These are phyloP conservation scores for Heliconius erato DNA, from an alignment of 2,888 invertebrate genomes.

Conservation along the genomic window DNA sequence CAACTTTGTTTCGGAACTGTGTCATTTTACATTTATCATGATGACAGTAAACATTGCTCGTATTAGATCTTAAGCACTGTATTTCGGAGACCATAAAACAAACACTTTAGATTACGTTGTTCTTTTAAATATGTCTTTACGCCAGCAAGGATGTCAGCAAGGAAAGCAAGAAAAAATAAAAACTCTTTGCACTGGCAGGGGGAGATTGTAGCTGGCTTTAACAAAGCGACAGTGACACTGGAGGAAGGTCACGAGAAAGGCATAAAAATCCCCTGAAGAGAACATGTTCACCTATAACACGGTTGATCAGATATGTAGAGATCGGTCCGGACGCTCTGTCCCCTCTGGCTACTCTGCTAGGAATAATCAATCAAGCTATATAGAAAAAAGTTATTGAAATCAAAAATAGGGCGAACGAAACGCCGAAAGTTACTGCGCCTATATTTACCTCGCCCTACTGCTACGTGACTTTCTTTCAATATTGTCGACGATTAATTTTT, in stretches of 20 bases:
- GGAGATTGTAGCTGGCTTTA: no score
- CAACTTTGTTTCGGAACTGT: no score
- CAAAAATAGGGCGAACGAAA: background rate
- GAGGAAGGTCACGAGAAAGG: background rate
- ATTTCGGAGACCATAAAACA: background rate
- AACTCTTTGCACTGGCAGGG: no score
- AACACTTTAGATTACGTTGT: background rate
- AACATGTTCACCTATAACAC: background rate
- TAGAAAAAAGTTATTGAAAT: background rate
- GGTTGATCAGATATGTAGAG: no score
- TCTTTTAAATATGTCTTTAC: background rate
- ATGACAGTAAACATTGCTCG: no score
- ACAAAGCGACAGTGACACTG: background rate
- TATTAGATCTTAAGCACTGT: no score
- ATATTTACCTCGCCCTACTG: background rate
- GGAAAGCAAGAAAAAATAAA: no score
- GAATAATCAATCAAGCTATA: no score
- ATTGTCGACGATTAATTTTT: background rate
- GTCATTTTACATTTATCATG: no score
- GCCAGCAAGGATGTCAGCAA: background rate
- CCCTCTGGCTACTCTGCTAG: no score
- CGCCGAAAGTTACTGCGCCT: background rate
- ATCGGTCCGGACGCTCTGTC: no score
- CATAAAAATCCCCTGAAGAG: background rate
- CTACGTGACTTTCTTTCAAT: background rate